phyloP scores from a whole-genome alignment of 2,797 vertebrate genomes.

The Hybognathus amarus region DNA sequence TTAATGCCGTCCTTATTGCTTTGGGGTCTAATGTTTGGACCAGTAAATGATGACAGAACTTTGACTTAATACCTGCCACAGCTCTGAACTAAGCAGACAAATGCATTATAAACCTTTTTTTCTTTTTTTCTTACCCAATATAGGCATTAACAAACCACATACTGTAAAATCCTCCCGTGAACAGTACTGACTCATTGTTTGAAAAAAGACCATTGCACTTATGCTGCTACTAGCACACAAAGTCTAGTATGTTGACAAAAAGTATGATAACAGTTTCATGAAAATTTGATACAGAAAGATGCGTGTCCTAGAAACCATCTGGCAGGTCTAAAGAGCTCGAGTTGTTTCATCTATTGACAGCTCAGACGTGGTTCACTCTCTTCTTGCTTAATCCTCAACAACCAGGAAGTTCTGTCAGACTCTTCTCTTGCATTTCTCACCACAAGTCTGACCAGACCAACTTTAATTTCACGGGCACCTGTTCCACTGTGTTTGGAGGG shows the following conservation, averaged over 20 bases:
- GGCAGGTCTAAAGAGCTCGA: conserved; percentile 27
- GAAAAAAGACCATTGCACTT: not conserved
- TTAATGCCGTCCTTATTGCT: not conserved
- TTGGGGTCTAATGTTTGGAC: not conserved
- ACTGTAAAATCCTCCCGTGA: no score
- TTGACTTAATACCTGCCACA: not conserved
- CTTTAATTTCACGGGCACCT: conserved; percentile 78
- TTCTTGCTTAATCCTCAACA: conserved; percentile 68
- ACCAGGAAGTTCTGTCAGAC: conserved; percentile 53
- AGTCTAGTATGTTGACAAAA: not conserved
- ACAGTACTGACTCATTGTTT: not conserved
- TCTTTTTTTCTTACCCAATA: not conserved
- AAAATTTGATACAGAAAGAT: conserved; percentile 10
- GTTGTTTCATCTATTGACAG: conserved; percentile 25
- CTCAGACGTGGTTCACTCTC: conserved; percentile 31
- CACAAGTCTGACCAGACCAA: conserved; percentile 61
- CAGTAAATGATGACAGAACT: not conserved
- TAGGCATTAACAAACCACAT: not conserved
- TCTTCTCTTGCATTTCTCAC: conserved; percentile 23
- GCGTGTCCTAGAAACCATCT: conserved; percentile 8
- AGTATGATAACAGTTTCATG: not conserved
- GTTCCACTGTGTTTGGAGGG: conserved; percentile 69
- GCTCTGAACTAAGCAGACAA: not conserved
- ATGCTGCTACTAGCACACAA: not conserved
- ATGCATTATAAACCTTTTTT: not conserved